phyloP scores from a whole-genome alignment of 2,797 vertebrate species.

The Urocyon cinereoargenteus region DNA sequence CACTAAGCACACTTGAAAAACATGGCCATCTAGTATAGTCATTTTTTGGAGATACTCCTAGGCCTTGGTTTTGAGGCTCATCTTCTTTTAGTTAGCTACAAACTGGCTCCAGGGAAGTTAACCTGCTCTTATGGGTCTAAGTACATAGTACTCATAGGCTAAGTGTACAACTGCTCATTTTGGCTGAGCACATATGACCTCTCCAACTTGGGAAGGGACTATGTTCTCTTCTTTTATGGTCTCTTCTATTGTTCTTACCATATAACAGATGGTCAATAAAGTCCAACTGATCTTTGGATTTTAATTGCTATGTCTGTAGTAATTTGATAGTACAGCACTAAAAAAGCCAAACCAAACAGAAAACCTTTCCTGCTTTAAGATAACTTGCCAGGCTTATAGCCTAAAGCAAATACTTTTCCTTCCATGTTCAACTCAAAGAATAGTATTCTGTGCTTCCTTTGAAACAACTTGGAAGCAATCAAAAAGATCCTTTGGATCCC shows the following conservation, averaged over 20 bases:
- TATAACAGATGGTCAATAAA: background rate
- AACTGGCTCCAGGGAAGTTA: background rate
- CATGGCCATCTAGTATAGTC: background rate
- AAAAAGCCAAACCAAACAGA: slow-evolving; percentile 46
- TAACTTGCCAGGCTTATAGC: slow-evolving; percentile 21
- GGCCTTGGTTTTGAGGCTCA: background rate
- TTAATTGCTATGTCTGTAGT: background rate
- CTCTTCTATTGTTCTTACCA: background rate
- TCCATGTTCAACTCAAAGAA: background rate
- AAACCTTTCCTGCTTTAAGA: background rate
- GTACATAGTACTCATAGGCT: background rate
- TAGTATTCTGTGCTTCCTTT: slow-evolving; percentile 1
- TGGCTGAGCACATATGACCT: background rate
- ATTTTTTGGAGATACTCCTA: background rate
- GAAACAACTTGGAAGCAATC: slow-evolving; percentile 5
- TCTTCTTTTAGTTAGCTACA: background rate
- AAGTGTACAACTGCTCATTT: background rate
- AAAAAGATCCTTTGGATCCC: background rate
- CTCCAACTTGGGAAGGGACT: background rate
- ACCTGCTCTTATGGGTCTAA: background rate
- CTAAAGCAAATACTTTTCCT: background rate
- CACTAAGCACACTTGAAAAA: slow-evolving; percentile 26
- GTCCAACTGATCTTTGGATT: background rate
- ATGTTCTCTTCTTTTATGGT: background rate
- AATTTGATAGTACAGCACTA: slow-evolving; percentile 30